Conservation (phyloP, 2,888 invertebrate species). For the Cryptocheilus praepositus region DNA sequence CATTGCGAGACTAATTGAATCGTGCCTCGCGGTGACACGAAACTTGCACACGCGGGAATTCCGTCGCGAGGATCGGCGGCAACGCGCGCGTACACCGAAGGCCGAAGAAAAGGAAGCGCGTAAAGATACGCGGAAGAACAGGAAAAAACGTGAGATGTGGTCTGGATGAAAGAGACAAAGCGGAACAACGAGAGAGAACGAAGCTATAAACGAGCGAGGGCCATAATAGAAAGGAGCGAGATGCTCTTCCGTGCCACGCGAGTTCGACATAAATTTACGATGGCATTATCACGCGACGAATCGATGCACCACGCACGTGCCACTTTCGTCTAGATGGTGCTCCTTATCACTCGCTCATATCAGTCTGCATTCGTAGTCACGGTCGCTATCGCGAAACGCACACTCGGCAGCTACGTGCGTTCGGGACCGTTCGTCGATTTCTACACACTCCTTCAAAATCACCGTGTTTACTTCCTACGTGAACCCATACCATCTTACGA, state of each 20-base stretch:
- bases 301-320: conserved; percentile 14
- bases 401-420: conserved; percentile 1
- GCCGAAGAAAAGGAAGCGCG: not conserved
- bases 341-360: conserved; percentile 8
- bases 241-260: too few relatives aligned
- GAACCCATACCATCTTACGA: not conserved
- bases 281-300: conserved; percentile 27
- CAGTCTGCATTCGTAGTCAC: not conserved
- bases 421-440: conserved; percentile 18
- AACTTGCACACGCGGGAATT: not conserved
- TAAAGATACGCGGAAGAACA: not conserved
- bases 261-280: conserved; percentile 21
- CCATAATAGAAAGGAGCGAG: too few relatives aligned
- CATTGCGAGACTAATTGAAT: conserved; percentile 47
- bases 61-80: not conserved
- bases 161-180: not conserved
- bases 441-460: conserved; percentile 37
- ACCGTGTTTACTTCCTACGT: conserved; percentile 49
- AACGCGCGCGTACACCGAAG: not conserved
- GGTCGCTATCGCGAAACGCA: conserved; percentile 1
- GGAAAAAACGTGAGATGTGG: not conserved
- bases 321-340: conserved; percentile 16
- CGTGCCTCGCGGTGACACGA: conserved; percentile 25
- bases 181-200: not conserved
- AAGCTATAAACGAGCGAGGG: too few relatives aligned